These are phyloP conservation scores for Campopleginae sp. DNA, from an alignment of 2,888 invertebrate species.

Conservation along the genomic window DNA sequence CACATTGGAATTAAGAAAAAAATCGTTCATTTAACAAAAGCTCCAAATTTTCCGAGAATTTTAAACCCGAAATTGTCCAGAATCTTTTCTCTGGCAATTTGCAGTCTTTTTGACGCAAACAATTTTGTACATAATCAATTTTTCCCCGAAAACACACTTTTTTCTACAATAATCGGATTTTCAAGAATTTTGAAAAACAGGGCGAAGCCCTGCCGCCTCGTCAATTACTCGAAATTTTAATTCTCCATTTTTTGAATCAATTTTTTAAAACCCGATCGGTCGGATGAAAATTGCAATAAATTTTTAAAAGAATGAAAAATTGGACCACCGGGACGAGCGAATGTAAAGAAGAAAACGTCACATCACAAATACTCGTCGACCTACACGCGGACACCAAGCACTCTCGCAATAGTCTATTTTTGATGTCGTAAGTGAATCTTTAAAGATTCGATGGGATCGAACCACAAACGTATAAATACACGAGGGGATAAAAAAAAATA, in stretches of 20 bases:
- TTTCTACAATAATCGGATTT: background rate
- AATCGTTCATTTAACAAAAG: background rate
- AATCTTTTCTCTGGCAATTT: background rate
- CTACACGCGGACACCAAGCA: slow-evolving; percentile 75
- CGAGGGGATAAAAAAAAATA: background rate
- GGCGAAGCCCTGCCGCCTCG: background rate
- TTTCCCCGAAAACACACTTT: background rate
- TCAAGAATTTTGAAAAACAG: background rate
- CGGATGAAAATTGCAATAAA: background rate
- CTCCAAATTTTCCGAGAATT: background rate
- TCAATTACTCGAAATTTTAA: slow-evolving; percentile 7
- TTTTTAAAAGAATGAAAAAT: background rate
- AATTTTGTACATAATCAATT: background rate
- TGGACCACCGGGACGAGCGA: background rate
- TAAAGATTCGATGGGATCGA: slow-evolving; percentile 79
- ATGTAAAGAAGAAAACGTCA: slow-evolving; percentile 4
- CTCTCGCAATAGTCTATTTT: slow-evolving; percentile 83
- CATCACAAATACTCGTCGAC: slow-evolving; percentile 25
- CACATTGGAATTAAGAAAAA: background rate
- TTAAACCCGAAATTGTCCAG: background rate
- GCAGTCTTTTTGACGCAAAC: background rate
- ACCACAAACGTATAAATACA: slow-evolving; percentile 71
- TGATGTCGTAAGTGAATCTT: slow-evolving; percentile 82
- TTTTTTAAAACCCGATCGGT: background rate
- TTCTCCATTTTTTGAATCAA: background rate